Base-by-base conservation (phyloP, 2,113 vertebrate genomes). In the Sceloporus tristichus region DNA sequence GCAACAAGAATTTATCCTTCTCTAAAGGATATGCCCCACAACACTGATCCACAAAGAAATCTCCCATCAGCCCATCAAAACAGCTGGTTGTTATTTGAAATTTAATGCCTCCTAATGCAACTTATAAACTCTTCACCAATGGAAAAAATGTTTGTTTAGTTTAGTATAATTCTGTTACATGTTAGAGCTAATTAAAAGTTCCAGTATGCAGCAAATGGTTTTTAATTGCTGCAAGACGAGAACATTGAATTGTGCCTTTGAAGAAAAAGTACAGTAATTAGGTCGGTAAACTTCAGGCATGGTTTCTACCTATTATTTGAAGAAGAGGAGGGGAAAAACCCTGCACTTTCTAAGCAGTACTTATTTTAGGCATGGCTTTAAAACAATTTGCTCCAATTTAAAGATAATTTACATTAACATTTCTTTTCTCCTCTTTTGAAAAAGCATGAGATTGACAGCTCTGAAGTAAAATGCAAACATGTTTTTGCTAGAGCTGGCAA, bases 121-220 rank as follows among this genome's bases (percentile, higher is more conserved):
- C 92, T 91, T 93, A 90, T 88, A 94, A 94, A 85, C 90, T 93
- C 93, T 86, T 71, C 78, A 88, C 80, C 91, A 92, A 86, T 86
- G 92, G 88, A 87, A 90, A 92, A 94, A 94, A 94, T 94, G 92
- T 95, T 95, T 96, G 92, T 91, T 90, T 95, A 81, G 92, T 93
- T 95, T 95, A 92, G 89, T 95, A 59, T 82, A 89, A 94, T 91
- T 94, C 95, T 94, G 95, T 96, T 96, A 94, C 92, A 93, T 90
- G 92, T 91, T 95, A 95, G 90, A 93, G 88, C 92, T 95, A 96
- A 95, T 96, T 96, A 95, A 95, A 95, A 94, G 94, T 96, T 95
- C 80, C 92, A 94, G 38, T 92, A 93, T 88, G 0, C 93, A 89
- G 94, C 93, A 95, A 95, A 94, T 94, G 95, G 90, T 94, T 94